Conservation (phyloP, 2,113 vertebrate species). For the Burhinus oedicnemus region DNA sequence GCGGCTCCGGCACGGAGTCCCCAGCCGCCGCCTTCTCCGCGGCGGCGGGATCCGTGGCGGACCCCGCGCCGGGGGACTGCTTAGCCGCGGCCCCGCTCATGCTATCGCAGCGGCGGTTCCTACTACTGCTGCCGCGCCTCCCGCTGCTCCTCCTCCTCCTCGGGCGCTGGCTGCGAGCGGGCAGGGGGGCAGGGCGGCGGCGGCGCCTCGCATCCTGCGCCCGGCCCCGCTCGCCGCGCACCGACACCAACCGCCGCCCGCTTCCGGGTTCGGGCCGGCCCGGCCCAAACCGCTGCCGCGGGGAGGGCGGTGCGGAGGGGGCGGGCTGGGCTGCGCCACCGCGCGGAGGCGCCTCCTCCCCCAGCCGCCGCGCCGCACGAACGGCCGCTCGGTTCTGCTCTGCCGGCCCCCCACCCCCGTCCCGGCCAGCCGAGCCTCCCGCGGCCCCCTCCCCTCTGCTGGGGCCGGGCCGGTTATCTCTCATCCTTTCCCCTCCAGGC, state of each 20-base stretch:
- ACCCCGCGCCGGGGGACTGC: neutral
- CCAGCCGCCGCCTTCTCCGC: neutral
- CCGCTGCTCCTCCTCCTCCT: neutral
- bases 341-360: neutral
- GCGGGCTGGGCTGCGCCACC: too few species aligned
- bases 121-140: neutral
- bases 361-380: neutral
- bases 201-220: constrained; percentile 5
- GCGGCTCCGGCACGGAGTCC: constrained; percentile 18
- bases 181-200: neutral
- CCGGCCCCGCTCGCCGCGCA: constrained; percentile 33
- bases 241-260: constrained; percentile 15
- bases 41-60: neutral
- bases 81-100: constrained; percentile 46
- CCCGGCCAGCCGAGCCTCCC: neutral
- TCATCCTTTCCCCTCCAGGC: neutral
- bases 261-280: constrained; percentile 25
- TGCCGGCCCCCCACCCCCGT: neutral
- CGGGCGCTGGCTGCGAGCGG: constrained; percentile 32
- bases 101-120: neutral
- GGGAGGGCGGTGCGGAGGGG: neutral
- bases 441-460: neutral
- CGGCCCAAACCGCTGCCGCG: neutral
- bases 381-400: neutral
- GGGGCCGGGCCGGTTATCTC: neutral